These are phyloP conservation scores for Palythoa heliodiscus DNA, from an alignment of 92 coral and sea anemone species.

Conservation along the genomic window DNA sequence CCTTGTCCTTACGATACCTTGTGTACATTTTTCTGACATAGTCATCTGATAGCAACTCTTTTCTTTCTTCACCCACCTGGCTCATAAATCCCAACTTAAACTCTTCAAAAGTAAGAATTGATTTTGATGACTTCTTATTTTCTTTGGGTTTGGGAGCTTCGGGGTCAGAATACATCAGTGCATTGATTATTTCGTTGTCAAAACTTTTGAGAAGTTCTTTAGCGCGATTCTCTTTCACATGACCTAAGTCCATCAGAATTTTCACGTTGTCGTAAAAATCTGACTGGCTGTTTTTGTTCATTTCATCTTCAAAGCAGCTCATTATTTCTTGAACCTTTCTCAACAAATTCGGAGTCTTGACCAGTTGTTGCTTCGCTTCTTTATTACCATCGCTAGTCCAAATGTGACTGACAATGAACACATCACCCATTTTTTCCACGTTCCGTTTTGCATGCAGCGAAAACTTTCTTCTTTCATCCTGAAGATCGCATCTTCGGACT, in stretches of 20 bases:
- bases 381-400: conserved; percentile 81
- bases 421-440: conserved; percentile 67
- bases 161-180: conserved; percentile 63
- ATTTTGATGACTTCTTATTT: conserved; percentile 47
- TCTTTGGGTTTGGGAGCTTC: conserved; percentile 51
- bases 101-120: conserved; percentile 65
- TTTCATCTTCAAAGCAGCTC: conserved; percentile 54
- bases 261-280: conserved; percentile 53
- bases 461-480: conserved; percentile 32
- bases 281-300: conserved; percentile 22
- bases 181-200: conserved; percentile 71
- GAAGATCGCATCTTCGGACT: conserved; percentile 49
- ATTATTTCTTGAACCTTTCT: conserved; percentile 62
- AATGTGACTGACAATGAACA: conserved; percentile 69
- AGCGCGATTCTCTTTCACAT: conserved; percentile 62
- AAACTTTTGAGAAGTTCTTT: conserved; percentile 56
- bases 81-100: conserved; percentile 80
- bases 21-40: conserved; percentile 78
- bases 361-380: conserved; percentile 63
- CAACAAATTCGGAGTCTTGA: conserved; percentile 66
- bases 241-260: conserved; percentile 60
- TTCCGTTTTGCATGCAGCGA: conserved; percentile 62
- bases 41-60: conserved; percentile 71
- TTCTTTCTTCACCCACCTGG: conserved; percentile 64
- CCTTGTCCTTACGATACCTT: conserved; percentile 68